Percentiles rank a stretch among this genome's conserved stretches.
These are phyloP conservation scores for Coregonus sp. DNA, from an alignment of 2,797 vertebrate genomes.

Conservation along the genomic window DNA sequence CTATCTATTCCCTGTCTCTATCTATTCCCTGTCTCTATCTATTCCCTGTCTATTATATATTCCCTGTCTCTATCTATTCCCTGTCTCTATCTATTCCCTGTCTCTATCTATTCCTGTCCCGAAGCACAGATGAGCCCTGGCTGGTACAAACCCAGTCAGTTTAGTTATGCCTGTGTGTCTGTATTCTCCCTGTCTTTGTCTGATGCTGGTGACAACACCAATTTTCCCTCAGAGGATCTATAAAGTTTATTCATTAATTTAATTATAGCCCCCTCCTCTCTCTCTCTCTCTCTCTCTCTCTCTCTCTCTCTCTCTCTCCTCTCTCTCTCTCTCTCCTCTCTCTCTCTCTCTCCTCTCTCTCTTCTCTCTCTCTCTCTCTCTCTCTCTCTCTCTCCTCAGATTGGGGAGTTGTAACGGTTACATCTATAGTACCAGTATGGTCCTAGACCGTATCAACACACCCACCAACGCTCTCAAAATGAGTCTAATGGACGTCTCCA, in stretches of 20 bases:
- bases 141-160: not conserved
- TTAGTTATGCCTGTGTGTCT: not conserved
- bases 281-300: not conserved
- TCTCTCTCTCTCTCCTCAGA: conserved; percentile 49
- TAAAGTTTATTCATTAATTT: too few species aligned
- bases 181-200: not conserved
- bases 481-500: conserved; percentile 93
- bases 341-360: too few species aligned
- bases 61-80: not conserved
- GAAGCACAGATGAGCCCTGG: not conserved
- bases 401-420: conserved; percentile 55
- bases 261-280: not conserved
- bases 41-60: too few species aligned
- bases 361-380: not conserved
- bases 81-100: not conserved
- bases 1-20: too few species aligned
- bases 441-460: conserved; percentile 37
- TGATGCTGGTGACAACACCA: not conserved
- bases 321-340: not conserved
- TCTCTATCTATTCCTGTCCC: not conserved
- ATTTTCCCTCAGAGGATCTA: too few species aligned
- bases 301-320: too few species aligned
- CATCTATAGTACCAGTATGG: conserved; percentile 63
- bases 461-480: conserved; percentile 64
- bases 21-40: too few species aligned